Evolutionary conservation across 1,140 invertebrate genomes (phyloP).

Genomic region (Archegozetes longisetosus): DNA sequence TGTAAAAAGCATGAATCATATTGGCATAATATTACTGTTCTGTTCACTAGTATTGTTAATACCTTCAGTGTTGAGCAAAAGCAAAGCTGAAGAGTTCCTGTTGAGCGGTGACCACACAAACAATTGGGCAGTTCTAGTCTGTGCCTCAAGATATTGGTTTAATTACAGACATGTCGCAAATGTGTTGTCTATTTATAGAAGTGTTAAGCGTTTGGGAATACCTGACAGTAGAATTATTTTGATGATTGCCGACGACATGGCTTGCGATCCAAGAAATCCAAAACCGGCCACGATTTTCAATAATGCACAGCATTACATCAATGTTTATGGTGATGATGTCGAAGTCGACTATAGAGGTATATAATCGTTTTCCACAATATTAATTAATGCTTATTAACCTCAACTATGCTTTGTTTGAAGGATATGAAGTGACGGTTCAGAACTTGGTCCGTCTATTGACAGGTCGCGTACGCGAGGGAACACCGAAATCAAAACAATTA

Average conservation of each 20-base stretch:
- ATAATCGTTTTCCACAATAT: conserved; percentile 15
- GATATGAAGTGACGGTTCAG: conserved; percentile 72
- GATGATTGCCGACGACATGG: conserved; percentile 92
- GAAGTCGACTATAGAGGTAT: conserved; percentile 97
- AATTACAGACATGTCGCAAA: conserved; percentile 99
- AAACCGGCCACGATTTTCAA: conserved; percentile 95
- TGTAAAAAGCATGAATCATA: too few species aligned
- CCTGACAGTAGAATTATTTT: conserved; percentile 47
- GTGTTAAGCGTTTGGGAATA: conserved; percentile 91
- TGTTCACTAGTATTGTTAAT: too few species aligned
- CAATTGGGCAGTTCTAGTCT: conserved; percentile 97
- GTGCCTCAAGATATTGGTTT: conserved; percentile 97
- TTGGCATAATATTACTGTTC: too few species aligned
- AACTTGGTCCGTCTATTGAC: conserved; percentile 94
- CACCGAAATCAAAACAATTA: conserved; percentile 83
- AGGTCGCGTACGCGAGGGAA: conserved; percentile 70
- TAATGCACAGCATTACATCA: conserved; percentile 92
- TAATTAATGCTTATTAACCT: not conserved
- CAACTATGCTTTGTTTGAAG: not conserved
- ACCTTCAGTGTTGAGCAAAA: too few species aligned
- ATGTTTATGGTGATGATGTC: conserved; percentile 98
- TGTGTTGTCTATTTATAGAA: conserved; percentile 92
- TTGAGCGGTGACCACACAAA: conserved; percentile 36
- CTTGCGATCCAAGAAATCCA: conserved; percentile 94
- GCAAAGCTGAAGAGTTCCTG: too few species aligned